A percentile compares a stretch with the other conserved stretches of the same genome.
Conservation (phyloP, 1,140 invertebrate genomes). For the Lordiphosa stackelbergi region DNA sequence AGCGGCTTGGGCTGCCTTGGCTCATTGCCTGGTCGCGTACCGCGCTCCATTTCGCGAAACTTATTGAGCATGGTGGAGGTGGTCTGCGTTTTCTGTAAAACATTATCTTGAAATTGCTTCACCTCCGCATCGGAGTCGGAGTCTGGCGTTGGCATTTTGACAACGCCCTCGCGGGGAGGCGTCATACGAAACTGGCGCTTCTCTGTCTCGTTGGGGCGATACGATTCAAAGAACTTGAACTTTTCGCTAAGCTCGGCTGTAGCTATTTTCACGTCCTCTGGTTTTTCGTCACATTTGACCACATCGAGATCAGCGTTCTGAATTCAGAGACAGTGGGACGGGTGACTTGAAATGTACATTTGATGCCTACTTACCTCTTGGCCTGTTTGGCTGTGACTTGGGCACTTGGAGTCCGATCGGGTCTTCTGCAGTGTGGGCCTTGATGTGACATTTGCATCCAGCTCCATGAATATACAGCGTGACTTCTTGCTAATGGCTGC, state of each 20-base stretch:
- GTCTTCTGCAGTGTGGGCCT: conserved; percentile 40
- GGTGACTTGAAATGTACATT: not conserved
- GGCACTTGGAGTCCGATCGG: conserved; percentile 1
- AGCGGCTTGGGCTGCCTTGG: conserved; percentile 84
- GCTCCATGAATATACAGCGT: conserved; percentile 88
- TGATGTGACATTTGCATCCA: conserved; percentile 83
- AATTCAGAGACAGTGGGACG: not conserved
- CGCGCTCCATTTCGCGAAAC: conserved; percentile 91
- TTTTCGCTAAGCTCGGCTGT: conserved; percentile 89
- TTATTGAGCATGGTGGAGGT: conserved; percentile 89
- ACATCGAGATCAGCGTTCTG: conserved; percentile 30
- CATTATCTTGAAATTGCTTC: conserved; percentile 63
- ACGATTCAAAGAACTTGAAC: conserved; percentile 95
- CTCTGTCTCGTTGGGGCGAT: conserved; percentile 83
- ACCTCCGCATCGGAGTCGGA: conserved; percentile 7
- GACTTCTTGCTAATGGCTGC: conserved; percentile 91
- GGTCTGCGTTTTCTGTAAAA: conserved; percentile 84
- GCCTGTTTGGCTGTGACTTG: not conserved
- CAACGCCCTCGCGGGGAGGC: conserved; percentile 86
- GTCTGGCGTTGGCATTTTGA: conserved; percentile 78
- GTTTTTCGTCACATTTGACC: conserved; percentile 79
- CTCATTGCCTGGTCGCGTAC: conserved; percentile 79
- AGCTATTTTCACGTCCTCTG: conserved; percentile 87
- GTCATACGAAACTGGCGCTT: conserved; percentile 90
- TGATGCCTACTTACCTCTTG: conserved; percentile 19